These are phyloP conservation scores for human (Homo sapiens) DNA, from an alignment of 2,113 vertebrate genomes.

Conservation along the genomic window GRCh38 chr4:139660501-139661000, in stretches of 20 bases:
- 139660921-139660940: neutral
- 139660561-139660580: neutral
- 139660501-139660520: neutral
- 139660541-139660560: neutral
- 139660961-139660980: neutral
- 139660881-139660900: neutral
- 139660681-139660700: rapidly evolving
- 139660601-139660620: no score
- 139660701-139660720: neutral
- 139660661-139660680: neutral
- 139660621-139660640: neutral
- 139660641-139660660: rapidly evolving
- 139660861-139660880: neutral
- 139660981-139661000: neutral
- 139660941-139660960: neutral
- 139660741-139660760: neutral
- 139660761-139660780: neutral
- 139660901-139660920: neutral
- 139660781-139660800: rapidly evolving
- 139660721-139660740: neutral
- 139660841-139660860: neutral
- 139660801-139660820: neutral
- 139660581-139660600: neutral
- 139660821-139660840: neutral
- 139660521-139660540: neutral